A percentile compares a stretch with the other conserved stretches of the same genome.
Evolutionary conservation across 2,797 vertebrate genomes (phyloP).

Genomic region (Parotocinclus haroldoi): DNA sequence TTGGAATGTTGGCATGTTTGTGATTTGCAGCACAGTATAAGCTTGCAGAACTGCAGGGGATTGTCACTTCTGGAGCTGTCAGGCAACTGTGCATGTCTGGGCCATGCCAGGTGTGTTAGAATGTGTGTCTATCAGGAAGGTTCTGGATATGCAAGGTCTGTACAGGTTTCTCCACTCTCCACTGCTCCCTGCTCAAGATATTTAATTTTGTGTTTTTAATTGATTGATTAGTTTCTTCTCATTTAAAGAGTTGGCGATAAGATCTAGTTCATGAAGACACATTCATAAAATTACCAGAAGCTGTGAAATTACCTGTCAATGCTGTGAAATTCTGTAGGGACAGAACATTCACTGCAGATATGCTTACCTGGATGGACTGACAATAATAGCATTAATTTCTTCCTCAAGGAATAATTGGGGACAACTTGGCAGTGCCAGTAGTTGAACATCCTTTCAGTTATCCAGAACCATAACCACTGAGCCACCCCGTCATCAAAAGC

Average conservation of each 20-base stretch:
- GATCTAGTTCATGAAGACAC: neutral
- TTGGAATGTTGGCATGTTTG: constrained; percentile 25
- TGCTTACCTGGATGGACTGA: no score
- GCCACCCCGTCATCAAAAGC: no score
- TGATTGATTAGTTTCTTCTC: constrained; percentile 30
- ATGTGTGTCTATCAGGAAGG: constrained; percentile 22
- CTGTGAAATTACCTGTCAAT: neutral
- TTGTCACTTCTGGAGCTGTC: constrained; percentile 22
- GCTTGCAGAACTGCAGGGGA: constrained; percentile 42
- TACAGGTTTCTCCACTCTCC: constrained; percentile 23
- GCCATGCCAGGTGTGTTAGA: constrained; percentile 24
- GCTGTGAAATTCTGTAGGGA: neutral
- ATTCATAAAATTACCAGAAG: constrained; percentile 6
- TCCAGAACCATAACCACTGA: no score
- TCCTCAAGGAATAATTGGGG: no score
- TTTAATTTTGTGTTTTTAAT: constrained; percentile 21
- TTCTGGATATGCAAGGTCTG: constrained; percentile 15
- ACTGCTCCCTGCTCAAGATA: no score
- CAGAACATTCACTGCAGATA: neutral
- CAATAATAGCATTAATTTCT: no score
- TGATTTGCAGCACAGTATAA: constrained; percentile 34
- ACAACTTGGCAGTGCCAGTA: no score
- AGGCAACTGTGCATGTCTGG: constrained; percentile 28
- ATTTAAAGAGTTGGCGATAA: constrained; percentile 26
- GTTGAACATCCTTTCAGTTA: no score